phyloP scores from a whole-genome alignment of 1,140 invertebrate genomes.

The Heliconius eleuchia region DNA sequence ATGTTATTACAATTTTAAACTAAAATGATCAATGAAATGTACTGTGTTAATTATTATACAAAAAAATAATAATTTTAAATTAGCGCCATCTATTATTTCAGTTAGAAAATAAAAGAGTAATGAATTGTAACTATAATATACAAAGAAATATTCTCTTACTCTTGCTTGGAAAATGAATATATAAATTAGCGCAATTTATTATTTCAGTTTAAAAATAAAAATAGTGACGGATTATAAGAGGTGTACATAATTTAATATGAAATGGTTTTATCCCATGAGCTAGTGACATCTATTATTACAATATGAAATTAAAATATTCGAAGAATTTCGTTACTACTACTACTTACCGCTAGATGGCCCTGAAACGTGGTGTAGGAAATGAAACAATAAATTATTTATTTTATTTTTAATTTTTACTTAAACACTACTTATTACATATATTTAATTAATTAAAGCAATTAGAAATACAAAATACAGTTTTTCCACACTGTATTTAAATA shows the following conservation, averaged over 20 bases:
- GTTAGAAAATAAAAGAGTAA: no score
- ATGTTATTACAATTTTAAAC: background rate
- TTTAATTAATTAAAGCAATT: conserved; percentile 49
- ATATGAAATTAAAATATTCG: background rate
- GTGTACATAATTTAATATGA: conserved; percentile 17
- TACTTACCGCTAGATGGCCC: conserved; percentile 35
- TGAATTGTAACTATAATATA: no score
- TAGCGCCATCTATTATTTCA: no score
- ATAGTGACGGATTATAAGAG: no score
- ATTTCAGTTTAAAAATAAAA: no score
- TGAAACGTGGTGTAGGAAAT: background rate
- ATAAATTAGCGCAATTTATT: no score
- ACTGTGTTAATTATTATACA: no score
- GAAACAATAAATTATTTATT: conserved; percentile 20
- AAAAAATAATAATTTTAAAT: no score
- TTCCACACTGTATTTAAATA: conserved; percentile 23
- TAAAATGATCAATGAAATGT: background rate
- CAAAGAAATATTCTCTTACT: no score
- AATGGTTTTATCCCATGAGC: conserved; percentile 29
- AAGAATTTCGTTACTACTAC: background rate
- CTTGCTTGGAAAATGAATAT: no score
- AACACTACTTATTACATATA: conserved; percentile 17
- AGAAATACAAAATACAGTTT: conserved; percentile 53
- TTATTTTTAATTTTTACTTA: conserved; percentile 24
- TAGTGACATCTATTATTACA: background rate